phyloP scores from a whole-genome alignment of 2,888 invertebrate genomes.

The Cantharis rufa region DNA sequence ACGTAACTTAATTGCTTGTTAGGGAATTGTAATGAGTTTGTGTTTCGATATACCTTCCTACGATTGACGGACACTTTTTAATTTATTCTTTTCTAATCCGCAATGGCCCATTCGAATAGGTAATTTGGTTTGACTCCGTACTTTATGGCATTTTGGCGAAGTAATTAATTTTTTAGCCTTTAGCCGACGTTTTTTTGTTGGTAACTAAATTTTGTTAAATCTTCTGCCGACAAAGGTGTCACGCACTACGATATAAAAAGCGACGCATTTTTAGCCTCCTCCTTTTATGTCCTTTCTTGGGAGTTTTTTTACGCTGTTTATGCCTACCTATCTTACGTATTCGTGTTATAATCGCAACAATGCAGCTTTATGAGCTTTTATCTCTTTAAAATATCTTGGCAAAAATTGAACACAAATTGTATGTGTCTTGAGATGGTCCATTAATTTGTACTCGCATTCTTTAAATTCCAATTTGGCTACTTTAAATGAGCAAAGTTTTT shows the following conservation, averaged over 20 bases:
- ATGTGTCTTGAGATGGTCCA: not conserved
- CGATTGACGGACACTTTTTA: not conserved
- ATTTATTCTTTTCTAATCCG: not conserved
- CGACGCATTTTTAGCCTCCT: conserved; percentile 24
- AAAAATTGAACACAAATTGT: not conserved
- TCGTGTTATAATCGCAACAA: conserved; percentile 19
- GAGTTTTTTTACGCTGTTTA: not conserved
- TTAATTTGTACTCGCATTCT: not conserved
- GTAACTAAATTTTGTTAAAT: conserved; percentile 6
- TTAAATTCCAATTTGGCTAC: not conserved
- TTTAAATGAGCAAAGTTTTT: not conserved
- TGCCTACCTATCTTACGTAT: not conserved
- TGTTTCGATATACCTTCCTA: not conserved
- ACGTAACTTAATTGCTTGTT: conserved; percentile 12
- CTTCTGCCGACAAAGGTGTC: conserved; percentile 24
- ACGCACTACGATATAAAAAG: conserved; percentile 22
- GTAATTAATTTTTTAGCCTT: not conserved
- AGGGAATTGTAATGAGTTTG: not conserved
- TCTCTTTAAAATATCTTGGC: not conserved
- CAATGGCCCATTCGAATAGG: not conserved
- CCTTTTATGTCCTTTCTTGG: conserved; percentile 24
- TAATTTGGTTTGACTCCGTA: not conserved
- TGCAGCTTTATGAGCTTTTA: conserved; percentile 12
- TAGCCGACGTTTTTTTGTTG: not conserved
- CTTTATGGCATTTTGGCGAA: not conserved